Base-by-base conservation (phyloP, 2,113 vertebrate genomes). In the Brachypteracias leptosomus region DNA sequence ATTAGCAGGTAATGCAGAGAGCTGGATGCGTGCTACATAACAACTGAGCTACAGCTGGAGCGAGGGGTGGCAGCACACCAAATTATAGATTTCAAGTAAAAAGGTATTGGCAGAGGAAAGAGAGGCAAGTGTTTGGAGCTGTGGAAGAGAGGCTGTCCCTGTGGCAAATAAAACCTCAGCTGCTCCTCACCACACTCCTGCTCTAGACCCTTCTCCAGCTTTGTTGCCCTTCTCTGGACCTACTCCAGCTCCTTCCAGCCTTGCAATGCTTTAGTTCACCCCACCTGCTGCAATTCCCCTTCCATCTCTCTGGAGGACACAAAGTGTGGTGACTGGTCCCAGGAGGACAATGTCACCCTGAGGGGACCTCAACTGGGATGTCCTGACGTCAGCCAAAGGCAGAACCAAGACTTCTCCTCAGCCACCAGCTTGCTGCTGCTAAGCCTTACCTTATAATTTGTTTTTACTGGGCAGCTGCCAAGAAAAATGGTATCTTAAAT, bases 191-290 rank as follows among this genome's bases (percentile, higher is more conserved):
- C 15, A 47, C 16, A 47, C 46, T 47, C 18, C 16, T 47, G 46
- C 46, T 47, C 46, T 47, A 19, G 46, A 19, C 46, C 46, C 46
- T 47, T 47, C 46, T 16, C 16, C 46, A 47, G 46, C 46, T 47
- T 47, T 16, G 46, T 47, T 47, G 46, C 16, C 46, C 18, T 47
- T 19, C 46, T 13, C 15, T 18, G 35, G 33, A 35, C 19, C 2
- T 4, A 51, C 20, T 8, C 0, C 58, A 33, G 47, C 58, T 38
- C 6, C 58, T 33, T n/a, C n/a, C 13, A 9, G 59, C 28, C 21
- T 33, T 6, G 21, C 3, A 1, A n/a, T 17, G 3, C n/a, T 33
- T 17, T 12, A 5, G 46, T 6, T 52, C 35, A 7, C 19, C 9
- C 28, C 19, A n/a, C n/a, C 58, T 19, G 22, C 17, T n/a, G n/a